Base-by-base conservation (phyloP, 1,140 invertebrate species). In the Andricus grossulariae region DNA sequence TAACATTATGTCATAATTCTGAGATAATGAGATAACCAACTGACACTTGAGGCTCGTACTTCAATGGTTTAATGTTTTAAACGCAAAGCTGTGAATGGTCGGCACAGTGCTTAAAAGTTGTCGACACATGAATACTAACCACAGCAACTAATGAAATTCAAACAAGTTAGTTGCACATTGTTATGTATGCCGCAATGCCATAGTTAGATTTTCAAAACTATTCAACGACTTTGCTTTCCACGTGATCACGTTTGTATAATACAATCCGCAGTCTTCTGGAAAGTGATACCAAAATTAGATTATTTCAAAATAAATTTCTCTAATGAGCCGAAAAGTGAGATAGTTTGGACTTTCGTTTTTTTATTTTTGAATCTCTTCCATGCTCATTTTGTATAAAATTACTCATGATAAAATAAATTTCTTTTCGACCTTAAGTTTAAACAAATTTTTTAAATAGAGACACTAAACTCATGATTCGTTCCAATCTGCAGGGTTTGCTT, bases 41-140 rank as follows among this genome's bases (percentile, higher is more conserved):
- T 55, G 21, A 19, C 54, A 12, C 12, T 55, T 55, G 21, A 55
- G 21, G 18, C 54, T 19, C 54, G 54, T 55, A 55, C 19, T 55
- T 55, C 54, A 55, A 19, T 55, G 54, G n/a, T 54, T n/a, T 54
- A 32, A 32, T 32, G 25, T 32, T 32, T 54, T 54, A 54, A 54
- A 54, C 52, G 15, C n/a, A 54, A 54, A n/a, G n/a, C 52, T 54
- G 16, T 1, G 16, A 55, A 55, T 55, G 19, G 18, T 55, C 54
- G 7, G 7, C 54, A 21, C 2, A 12, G 18, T 55, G 21, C 54
- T 55, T 55, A 55, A 55, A 55, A 55, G 3, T 55, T 55, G 21
- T 25, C 18, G 54, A 55, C 19, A 18, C 54, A 32, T 32, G 25
- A 32, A 32, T 55, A 55, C 19, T 12, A 8, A n/a, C 54, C 54